phyloP scores from a whole-genome alignment of 53 echinoderm and acorn worm genomes.

The Hippasteria phrygiana region DNA sequence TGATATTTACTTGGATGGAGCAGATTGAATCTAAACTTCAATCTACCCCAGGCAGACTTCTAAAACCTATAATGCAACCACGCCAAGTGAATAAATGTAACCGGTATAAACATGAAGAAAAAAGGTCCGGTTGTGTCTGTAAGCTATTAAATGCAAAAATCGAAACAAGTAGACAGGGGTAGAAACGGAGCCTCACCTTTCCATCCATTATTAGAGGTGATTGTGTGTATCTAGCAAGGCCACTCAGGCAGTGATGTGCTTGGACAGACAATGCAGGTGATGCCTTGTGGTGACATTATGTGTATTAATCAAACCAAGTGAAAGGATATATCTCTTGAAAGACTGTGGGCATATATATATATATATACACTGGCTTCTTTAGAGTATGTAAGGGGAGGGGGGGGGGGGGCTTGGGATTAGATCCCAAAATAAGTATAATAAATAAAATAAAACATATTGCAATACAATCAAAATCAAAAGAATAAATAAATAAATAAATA shows the following conservation, averaged over 20 bases:
- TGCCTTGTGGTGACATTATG: slow-evolving; percentile 19
- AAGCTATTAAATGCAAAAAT: slow-evolving; percentile 7
- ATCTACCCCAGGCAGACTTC: not conserved
- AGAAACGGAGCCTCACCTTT: not conserved
- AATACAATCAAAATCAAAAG: too few species aligned
- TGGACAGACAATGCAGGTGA: slow-evolving; percentile 29
- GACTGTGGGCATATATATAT: too few species aligned
- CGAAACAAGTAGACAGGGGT: slow-evolving; percentile 19
- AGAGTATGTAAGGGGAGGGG: too few species aligned
- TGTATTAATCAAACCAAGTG: not conserved
- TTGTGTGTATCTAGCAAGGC: not conserved
- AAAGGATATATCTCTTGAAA: too few species aligned
- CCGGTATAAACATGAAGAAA: not conserved
- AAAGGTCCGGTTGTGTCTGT: not conserved
- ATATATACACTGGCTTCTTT: too few species aligned
- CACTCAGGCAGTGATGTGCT: not conserved
- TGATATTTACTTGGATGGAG: not conserved
- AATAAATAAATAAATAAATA: too few species aligned
- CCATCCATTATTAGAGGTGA: not conserved
- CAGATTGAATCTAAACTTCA: slow-evolving; percentile 12
- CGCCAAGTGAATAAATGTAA: not conserved
- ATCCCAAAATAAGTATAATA: too few species aligned
- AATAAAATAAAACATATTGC: too few species aligned
- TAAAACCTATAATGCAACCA: not conserved
- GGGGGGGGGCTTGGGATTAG: too few species aligned